These are phyloP conservation scores for Saxidomus purpurata DNA, from an alignment of 1,140 invertebrate species.

Conservation along the genomic window DNA sequence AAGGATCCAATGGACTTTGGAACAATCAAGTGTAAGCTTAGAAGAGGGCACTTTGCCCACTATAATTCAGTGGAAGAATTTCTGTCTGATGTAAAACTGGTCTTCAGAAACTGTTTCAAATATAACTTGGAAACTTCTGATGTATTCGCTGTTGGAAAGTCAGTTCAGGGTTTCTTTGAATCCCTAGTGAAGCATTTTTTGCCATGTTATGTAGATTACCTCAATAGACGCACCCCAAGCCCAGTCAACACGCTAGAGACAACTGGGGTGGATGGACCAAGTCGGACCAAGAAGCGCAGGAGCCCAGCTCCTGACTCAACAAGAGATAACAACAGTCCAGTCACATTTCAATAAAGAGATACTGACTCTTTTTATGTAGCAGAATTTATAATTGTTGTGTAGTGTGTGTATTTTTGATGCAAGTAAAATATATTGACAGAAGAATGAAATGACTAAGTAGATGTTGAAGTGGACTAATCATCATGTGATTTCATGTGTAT, in stretches of 20 bases:
- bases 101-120: conserved; percentile 95
- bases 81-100: conserved; percentile 93
- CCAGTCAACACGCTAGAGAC: conserved; percentile 2
- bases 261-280: conserved; percentile 26
- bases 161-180: conserved; percentile 43
- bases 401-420: no score
- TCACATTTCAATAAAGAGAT: no score
- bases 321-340: conserved; percentile 31
- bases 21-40: conserved; percentile 92
- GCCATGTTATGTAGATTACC: conserved; percentile 45
- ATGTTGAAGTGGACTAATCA: no score
- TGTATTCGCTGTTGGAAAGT: conserved; percentile 48
- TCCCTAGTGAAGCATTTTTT: conserved; percentile 55
- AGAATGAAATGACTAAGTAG: no score
- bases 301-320: conserved; percentile 52
- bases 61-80: conserved; percentile 93
- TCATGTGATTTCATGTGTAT: no score
- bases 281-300: conserved; percentile 38
- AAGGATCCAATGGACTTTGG: conserved; percentile 94
- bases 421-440: no score
- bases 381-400: no score
- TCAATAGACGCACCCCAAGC: not conserved
- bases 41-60: conserved; percentile 90
- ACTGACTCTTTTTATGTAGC: no score
- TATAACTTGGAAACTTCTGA: conserved; percentile 88